Base-by-base conservation (phyloP, 2,797 vertebrate genomes). In the Amazonetta brasiliensis region DNA sequence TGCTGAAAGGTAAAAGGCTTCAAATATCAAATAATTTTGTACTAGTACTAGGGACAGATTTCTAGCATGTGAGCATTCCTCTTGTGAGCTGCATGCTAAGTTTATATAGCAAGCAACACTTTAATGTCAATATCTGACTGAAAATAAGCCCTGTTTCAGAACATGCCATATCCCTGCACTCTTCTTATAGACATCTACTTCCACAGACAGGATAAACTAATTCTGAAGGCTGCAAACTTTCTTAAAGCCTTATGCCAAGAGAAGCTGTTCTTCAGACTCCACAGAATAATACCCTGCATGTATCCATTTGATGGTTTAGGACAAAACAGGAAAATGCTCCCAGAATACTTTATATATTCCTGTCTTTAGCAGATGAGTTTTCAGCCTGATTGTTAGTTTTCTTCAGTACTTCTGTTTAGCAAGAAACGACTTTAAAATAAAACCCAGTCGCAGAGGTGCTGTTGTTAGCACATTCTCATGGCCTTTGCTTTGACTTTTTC, bases 371-470 rank as follows among this genome's bases (percentile, higher is more conserved):
- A 79, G 8, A 6, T 5, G 50, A 68, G 26, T 14, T 39, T 66
- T 82, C 66, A 93, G 62, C 48, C 25, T 39, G 28, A 39, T 50
- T 87, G 41, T 21, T 59, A 62, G 20, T 63, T 75, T 89, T 72
- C 60, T 77, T 60, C 54, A 89, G 31, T 23, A 25, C 16, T 62
- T 69, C 46, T 86, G 54, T 48, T 91, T 30, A 76, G 52, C 11
- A 28, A 77, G 62, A 92, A 96, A 83, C 11, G 19, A 39, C 12
- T 48, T 84, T 91, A 95, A 92, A 90, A 86, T 76, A 77, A 89
- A 84, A 64, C 13, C 30, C 50, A 88, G 23, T 71, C 43, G 78
- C 63, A 93, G 23, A 11, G 28, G 35, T 41, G 28, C 52, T 85
- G 60, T 15, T 87, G 48, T 63, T 91, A 81, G 13, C 69, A 94